Evolutionary conservation across 2,113 vertebrate species (phyloP).

Genomic region (Tragelaphus scriptus): DNA sequence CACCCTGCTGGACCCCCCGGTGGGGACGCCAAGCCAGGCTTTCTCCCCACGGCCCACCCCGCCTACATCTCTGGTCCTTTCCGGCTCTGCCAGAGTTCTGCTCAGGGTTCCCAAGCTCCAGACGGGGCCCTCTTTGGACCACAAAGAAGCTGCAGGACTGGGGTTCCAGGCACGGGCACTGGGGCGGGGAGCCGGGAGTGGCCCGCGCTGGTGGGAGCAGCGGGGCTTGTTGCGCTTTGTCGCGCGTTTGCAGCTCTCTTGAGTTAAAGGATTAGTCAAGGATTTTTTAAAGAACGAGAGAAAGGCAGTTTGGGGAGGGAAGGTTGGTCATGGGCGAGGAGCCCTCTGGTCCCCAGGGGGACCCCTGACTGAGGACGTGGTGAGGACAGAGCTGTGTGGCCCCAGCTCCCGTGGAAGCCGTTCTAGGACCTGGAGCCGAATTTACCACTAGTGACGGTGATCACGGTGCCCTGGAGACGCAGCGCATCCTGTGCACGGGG

Average conservation of each 20-base stretch:
- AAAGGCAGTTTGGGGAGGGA: background rate
- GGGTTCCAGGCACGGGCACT: no score
- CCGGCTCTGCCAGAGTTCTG: background rate
- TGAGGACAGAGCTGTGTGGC: background rate
- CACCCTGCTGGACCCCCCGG: background rate
- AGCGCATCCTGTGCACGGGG: background rate
- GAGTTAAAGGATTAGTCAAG: background rate
- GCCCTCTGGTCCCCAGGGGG: background rate
- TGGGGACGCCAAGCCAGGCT: background rate
- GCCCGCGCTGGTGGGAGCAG: rapidly evolving
- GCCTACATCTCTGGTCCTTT: rapidly evolving
- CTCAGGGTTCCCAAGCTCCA: background rate
- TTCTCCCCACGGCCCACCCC: background rate
- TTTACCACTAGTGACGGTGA: background rate
- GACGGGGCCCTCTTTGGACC: background rate
- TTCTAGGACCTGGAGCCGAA: background rate
- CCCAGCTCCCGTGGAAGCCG: background rate
- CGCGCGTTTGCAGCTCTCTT: background rate
- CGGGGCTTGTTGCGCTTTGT: rapidly evolving
- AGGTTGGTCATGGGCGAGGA: background rate
- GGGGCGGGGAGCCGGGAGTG: background rate
- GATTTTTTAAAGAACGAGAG: background rate
- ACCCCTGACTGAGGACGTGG: background rate
- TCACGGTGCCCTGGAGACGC: background rate
- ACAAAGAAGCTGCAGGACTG: background rate